Evolutionary conservation across 2,888 invertebrate genomes (phyloP), one percentile per base, ranked within the genome.

Genomic region (Drosophila falleni): DNA sequence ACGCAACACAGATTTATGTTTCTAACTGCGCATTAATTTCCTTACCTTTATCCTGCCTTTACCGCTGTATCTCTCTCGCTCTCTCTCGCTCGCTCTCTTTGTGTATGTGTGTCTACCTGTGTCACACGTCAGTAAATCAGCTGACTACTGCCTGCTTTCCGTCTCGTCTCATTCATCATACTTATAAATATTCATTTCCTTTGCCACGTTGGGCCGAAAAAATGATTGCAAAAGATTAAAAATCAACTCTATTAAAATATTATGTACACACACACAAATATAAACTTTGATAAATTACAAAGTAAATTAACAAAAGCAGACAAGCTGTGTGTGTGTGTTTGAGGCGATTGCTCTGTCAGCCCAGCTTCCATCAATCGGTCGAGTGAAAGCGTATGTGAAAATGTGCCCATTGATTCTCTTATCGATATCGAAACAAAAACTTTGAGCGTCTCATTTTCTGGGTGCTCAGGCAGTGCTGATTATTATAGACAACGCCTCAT

Each of bases 401-500:
- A 26, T 63, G 44, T 23, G 62, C 35, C 39, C 5, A 41, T 19
- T 41, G 16, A 3, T 56, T 54, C 47, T 47, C 61, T 69, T 65
- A 65, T 74, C 70, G 62, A 66, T 65, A 39, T 6, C 46, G 53
- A 50, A 55, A 42, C 56, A 70, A 50, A 59, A 82, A 84, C 71
- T 76, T 87, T 74, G 80, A 74, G 60, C 67, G 64, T 68, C 77
- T 79, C 79, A 74, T 78, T 81, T 75, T 71, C 78, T 83, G 81
- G 61, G 64, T 75, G 71, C 69, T 73, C 73, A 63, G 72, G 70
- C 72, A 62, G 37, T 74, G 67, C 81, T 81, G 81, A 89, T 91
- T 90, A 90, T 91, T 91, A 90, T 81, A 90, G 87, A 90, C 90
- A 89, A 74, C 84, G 82, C 88, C 91, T 90, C 88, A 92, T 91